Evolutionary conservation across 2,113 vertebrate genomes (phyloP).

Genomic region (Coryphaenoides rupestris): DNA sequence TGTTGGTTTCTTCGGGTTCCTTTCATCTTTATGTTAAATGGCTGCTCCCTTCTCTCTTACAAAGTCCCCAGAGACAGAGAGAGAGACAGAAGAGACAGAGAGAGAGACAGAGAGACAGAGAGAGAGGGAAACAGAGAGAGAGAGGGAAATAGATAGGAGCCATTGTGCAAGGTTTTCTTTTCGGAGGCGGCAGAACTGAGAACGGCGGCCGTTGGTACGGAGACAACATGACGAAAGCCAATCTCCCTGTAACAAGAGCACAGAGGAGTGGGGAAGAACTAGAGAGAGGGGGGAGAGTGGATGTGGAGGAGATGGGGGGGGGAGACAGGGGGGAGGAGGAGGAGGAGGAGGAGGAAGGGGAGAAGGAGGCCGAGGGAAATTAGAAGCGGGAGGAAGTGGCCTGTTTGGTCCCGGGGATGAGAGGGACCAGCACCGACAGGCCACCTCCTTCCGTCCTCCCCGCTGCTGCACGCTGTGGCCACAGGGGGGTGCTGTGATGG

Average conservation of each 20-base stretch:
- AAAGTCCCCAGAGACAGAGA: constrained; percentile 55
- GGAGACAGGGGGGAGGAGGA: constrained; percentile 7
- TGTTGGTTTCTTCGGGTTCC: constrained; percentile 70
- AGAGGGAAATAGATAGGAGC: constrained; percentile 20
- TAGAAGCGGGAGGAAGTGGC: constrained; percentile 26
- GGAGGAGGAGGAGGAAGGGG: constrained; percentile 6
- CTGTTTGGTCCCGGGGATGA: constrained; percentile 15
- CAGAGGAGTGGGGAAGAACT: constrained; percentile 24
- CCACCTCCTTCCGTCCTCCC: too few relatives aligned
- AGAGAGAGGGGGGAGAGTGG: constrained; percentile 12
- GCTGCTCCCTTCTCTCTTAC: constrained; percentile 61
- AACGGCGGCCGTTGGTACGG: constrained; percentile 63
- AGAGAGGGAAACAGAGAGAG: not conserved
- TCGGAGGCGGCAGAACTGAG: constrained; percentile 67
- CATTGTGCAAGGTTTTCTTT: constrained; percentile 57
- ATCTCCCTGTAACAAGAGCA: constrained; percentile 64
- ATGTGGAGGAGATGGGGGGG: constrained; percentile 24
- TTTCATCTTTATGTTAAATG: constrained; percentile 77
- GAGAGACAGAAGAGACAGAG: constrained; percentile 8
- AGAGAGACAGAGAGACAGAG: constrained; percentile 6
- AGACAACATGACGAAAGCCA: constrained; percentile 71
- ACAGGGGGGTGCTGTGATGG: constrained; percentile 69
- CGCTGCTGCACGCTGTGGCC: constrained; percentile 47
- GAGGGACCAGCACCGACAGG: constrained; percentile 44
- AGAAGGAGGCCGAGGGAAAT: constrained; percentile 41